Base-by-base conservation (phyloP, 1,140 invertebrate genomes). In the Drosophila kanapiae region DNA sequence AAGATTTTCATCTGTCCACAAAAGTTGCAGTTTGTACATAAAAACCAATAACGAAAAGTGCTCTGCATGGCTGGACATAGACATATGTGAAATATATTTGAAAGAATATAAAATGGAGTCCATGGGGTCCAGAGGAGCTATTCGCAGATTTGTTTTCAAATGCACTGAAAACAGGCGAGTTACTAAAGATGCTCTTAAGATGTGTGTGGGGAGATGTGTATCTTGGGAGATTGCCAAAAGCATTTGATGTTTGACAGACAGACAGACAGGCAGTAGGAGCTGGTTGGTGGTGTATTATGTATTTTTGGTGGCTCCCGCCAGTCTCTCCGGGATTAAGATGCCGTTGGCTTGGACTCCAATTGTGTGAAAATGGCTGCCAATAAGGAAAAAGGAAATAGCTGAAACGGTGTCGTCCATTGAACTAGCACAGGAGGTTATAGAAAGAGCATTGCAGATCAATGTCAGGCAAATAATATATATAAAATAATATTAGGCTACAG, bases 41-140 rank as follows among this genome's bases (percentile, higher is more conserved):
- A 68, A 80, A 87, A 84, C 82, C 80, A 80, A 87, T 87, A 80
- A 78, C 40, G 60, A 75, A 88, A 78, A 87, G 80, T 87, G 84
- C 83, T 87, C 51, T 40, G 53, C 31, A 59, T 84, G 56, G n/a
- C 56, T 59, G 53, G 61, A 42, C 45, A 64, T 67, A 38, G n/a
- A 16, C n/a, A 49, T 31, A 18, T 53, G 8, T 53, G 16, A n/a
- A 35, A 23, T 11, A 63, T 61, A 83, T 70, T 67, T 43, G 64
- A 47, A 11, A 3, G 7, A 53, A 51, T 49, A 54, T 48, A 37
- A 74, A 74, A 64, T 74, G 61, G 54, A 38, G 57, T 47, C 37
- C 18, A 9, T 58, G 14, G 43, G 60, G 23, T 56, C 63, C 56
- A 47, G n/a, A n/a, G n/a, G 42, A 38, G 31, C 58, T 27, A 64